phyloP scores from a whole-genome alignment of 2,888 invertebrate genomes.

The Drosophila hamatofila region DNA sequence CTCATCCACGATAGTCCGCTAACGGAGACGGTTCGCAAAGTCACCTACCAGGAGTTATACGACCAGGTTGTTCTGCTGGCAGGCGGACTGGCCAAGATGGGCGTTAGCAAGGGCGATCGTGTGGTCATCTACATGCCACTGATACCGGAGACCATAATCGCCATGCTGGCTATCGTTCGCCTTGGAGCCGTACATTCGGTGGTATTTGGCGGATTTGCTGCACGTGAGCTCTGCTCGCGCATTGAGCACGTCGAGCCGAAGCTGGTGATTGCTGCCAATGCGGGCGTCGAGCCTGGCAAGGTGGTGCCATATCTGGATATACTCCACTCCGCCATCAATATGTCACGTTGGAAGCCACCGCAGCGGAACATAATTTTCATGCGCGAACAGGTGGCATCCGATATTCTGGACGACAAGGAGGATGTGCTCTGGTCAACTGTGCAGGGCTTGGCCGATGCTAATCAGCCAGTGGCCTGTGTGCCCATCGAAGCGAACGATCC shows the following conservation, averaged over 20 bases:
- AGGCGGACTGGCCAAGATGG: conserved; percentile 91
- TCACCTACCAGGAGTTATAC: conserved; percentile 93
- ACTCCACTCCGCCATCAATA: conserved; percentile 88
- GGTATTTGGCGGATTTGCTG: conserved; percentile 97
- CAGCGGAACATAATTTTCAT: conserved; percentile 92
- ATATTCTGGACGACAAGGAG: conserved; percentile 87
- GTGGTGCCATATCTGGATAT: conserved; percentile 87
- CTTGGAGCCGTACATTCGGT: conserved; percentile 97
- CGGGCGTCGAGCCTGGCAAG: conserved; percentile 95
- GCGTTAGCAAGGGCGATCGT: conserved; percentile 92
- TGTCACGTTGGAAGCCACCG: conserved; percentile 89
- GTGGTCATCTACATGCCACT: conserved; percentile 98
- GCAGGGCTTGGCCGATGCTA: conserved; percentile 85
- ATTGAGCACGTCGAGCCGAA: conserved; percentile 96
- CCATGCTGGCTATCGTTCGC: conserved; percentile 95
- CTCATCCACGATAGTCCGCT: conserved; percentile 96
- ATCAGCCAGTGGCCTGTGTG: conserved; percentile 90
- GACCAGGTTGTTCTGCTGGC: conserved; percentile 90
- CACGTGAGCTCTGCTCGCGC: conserved; percentile 93
- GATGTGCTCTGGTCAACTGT: conserved; percentile 93
- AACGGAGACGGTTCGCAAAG: conserved; percentile 90
- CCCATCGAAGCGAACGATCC: conserved; percentile 95
- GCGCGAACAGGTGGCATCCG: conserved; percentile 88
- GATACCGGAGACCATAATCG: conserved; percentile 94
- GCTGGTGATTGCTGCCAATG: conserved; percentile 95